A percentile compares a stretch with the other conserved stretches of the same genome.
phyloP scores from a whole-genome alignment of 2,113 vertebrate genomes.

The Anthoscopus minutus region DNA sequence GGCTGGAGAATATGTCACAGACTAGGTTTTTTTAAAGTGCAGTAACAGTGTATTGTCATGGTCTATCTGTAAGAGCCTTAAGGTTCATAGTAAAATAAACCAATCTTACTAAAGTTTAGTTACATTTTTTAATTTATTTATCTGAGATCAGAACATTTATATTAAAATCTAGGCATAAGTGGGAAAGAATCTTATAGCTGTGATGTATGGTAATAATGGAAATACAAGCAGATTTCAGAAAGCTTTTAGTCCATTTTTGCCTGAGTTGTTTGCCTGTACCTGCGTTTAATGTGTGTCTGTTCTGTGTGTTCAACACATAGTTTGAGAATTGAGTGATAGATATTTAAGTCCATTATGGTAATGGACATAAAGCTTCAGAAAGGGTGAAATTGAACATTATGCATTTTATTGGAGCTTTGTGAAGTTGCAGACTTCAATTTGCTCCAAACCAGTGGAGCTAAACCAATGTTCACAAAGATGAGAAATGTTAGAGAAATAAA shows the following conservation, averaged over 20 bases:
- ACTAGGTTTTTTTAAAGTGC: not conserved
- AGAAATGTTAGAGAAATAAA: not conserved
- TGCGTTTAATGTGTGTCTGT: not conserved
- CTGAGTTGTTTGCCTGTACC: not conserved
- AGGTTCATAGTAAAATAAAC: not conserved
- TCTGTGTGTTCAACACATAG: not conserved
- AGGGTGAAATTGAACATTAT: not conserved
- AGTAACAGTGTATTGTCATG: not conserved
- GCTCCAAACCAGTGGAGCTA: slow-evolving; percentile 6
- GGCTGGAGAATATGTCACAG: not conserved
- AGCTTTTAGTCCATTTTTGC: slow-evolving; percentile 36
- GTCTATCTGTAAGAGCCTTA: not conserved
- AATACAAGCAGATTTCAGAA: not conserved
- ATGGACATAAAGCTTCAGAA: slow-evolving; percentile 1
- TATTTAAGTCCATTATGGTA: not conserved
- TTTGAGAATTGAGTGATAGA: not conserved
- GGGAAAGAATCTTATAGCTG: not conserved
- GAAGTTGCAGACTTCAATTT: slow-evolving; percentile 7
- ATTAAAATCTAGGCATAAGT: not conserved
- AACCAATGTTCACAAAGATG: not conserved
- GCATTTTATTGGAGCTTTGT: slow-evolving; percentile 10
- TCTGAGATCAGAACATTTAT: slow-evolving; percentile 3
- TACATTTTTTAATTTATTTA: slow-evolving; percentile 21
- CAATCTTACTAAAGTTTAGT: not conserved
- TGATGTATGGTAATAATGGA: not conserved